A percentile compares a stretch with the other conserved stretches of the same genome.
phyloP scores from a whole-genome alignment of 2,888 invertebrate genomes.

The Polymixis flavicincta region DNA sequence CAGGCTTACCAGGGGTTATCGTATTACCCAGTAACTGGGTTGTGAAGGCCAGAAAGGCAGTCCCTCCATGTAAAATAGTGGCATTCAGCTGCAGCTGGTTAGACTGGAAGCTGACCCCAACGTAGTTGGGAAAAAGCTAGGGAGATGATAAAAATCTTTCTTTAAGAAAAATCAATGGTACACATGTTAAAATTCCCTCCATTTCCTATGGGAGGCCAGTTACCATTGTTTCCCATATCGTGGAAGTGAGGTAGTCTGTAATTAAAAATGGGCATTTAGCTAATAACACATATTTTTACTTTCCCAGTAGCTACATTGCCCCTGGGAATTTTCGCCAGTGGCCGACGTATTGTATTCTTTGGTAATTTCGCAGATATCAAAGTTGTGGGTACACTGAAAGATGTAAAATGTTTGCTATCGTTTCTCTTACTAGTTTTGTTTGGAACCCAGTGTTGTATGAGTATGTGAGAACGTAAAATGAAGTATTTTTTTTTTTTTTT shows the following conservation, averaged over 20 bases:
- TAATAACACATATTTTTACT: slow-evolving; percentile 68
- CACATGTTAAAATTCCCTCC: slow-evolving; percentile 11
- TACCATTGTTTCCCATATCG: slow-evolving; percentile 52
- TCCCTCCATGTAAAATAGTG: too few species aligned
- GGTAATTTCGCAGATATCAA: slow-evolving; percentile 58
- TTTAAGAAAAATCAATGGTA: slow-evolving; percentile 10
- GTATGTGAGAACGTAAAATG: too few species aligned
- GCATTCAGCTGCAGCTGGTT: too few species aligned
- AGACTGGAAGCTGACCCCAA: too few species aligned
- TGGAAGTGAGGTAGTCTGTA: slow-evolving; percentile 31
- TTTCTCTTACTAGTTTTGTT: not conserved
- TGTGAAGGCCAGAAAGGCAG: too few species aligned
- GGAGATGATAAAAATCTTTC: too few species aligned
- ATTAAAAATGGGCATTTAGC: slow-evolving; percentile 68
- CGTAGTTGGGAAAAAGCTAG: too few species aligned
- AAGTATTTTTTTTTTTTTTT: too few species aligned
- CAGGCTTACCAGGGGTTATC: too few species aligned
- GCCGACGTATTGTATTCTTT: slow-evolving; percentile 67
- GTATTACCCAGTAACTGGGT: too few species aligned
- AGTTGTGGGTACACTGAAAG: slow-evolving; percentile 27
- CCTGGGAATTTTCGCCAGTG: slow-evolving; percentile 71
- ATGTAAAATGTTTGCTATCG: slow-evolving; percentile 11
- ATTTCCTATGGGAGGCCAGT: slow-evolving; percentile 45
- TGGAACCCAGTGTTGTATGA: too few species aligned
- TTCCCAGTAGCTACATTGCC: slow-evolving; percentile 61